Conservation (phyloP, 2,113 vertebrate species). For the Pholis gunnellus region DNA sequence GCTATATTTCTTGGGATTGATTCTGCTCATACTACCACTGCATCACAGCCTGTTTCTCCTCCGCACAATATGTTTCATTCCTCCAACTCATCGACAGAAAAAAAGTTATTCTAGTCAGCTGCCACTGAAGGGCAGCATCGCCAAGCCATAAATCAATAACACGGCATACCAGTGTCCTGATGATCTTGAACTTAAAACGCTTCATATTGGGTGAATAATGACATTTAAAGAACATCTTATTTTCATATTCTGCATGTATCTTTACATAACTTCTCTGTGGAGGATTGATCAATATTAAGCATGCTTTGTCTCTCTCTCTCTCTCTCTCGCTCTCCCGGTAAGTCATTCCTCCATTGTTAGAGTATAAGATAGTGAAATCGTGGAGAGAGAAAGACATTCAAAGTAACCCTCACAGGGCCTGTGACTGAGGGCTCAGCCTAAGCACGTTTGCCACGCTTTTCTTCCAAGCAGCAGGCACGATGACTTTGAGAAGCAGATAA, state of each 20-base stretch:
- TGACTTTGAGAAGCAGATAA: constrained; percentile 70
- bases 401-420: constrained; percentile 72
- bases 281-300: constrained; percentile 45
- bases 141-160: constrained; percentile 80
- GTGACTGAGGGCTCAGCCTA: constrained; percentile 77
- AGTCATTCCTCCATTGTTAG: constrained; percentile 59
- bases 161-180: constrained; percentile 42
- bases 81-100: constrained; percentile 26
- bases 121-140: constrained; percentile 84
- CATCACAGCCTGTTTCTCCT: constrained; percentile 19
- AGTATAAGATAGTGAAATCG: constrained; percentile 53
- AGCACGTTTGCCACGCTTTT: constrained; percentile 76
- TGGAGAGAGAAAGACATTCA: constrained; percentile 64
- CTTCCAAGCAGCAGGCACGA: constrained; percentile 68
- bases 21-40: constrained; percentile 10
- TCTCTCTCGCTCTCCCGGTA: constrained; percentile 16
- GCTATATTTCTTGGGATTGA: constrained; percentile 33
- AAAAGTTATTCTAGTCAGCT: constrained; percentile 75
- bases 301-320: constrained; percentile 14
- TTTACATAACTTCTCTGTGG: constrained; percentile 33
- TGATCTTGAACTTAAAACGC: constrained; percentile 46
- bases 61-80: constrained; percentile 1
- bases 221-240: constrained; percentile 24
- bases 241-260: constrained; percentile 25
- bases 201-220: constrained; percentile 14